Percentiles rank a stretch among this genome's conserved stretches.
phyloP scores from a whole-genome alignment of 2,113 vertebrate genomes.

The Falco punctatus region DNA sequence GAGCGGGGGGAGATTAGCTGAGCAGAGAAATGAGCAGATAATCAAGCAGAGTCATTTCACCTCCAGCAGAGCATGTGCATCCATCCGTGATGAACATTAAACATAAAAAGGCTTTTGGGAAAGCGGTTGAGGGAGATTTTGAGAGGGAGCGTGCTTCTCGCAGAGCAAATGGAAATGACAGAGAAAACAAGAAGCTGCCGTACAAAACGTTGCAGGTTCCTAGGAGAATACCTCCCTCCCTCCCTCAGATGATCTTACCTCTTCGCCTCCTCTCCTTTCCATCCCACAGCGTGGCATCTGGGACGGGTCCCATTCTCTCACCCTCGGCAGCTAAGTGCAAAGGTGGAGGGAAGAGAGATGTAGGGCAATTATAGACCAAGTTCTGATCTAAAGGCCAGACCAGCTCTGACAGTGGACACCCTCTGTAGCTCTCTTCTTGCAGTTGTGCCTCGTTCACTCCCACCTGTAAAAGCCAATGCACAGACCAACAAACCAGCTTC shows the following conservation, averaged over 20 bases:
- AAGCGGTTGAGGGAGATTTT: background rate
- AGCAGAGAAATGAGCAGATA: slow-evolving; percentile 43
- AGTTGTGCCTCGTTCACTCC: background rate
- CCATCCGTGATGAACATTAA: background rate
- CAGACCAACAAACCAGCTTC: background rate
- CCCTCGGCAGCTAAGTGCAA: background rate
- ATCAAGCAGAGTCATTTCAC: slow-evolving; percentile 31
- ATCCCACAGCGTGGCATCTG: background rate
- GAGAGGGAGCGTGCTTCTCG: background rate
- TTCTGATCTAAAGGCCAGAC: background rate
- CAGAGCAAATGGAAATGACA: background rate
- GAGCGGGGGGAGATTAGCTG: background rate
- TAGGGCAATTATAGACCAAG: background rate
- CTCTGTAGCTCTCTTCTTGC: background rate
- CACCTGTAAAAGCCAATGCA: background rate
- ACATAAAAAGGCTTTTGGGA: slow-evolving; percentile 10
- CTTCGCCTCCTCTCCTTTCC: background rate
- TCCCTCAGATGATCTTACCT: background rate
- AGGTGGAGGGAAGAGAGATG: accelerated
- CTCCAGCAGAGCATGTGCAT: slow-evolving; percentile 30
- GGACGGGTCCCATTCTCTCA: background rate
- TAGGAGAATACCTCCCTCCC: background rate
- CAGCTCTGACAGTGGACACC: background rate
- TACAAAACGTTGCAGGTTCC: background rate
- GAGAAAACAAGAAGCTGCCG: background rate